Base-by-base conservation (phyloP, 2,113 vertebrate species). In the Tylochromis polylepis region DNA sequence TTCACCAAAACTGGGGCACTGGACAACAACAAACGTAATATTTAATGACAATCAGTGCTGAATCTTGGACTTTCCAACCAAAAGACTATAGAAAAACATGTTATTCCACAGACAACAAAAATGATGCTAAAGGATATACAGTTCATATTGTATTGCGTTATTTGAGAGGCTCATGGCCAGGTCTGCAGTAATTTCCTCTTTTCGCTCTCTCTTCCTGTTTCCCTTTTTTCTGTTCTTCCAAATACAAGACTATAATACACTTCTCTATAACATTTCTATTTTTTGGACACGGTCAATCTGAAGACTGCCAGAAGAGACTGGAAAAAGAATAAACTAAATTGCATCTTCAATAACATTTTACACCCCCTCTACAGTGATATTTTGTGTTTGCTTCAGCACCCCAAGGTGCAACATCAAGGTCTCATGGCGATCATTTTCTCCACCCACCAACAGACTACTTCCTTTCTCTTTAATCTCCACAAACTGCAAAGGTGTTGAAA, bases 401-500 rank as follows among this genome's bases (percentile, higher is more conserved):
- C 81, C 65, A 79, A 84, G 67, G 84, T 89, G 85, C 87, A 79
- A 58, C 87, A 82, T 75, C 79, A 83, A 81, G 81, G 85, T 94
- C 90, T 90, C 81, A 49, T 20, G 22, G 27, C 85, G 89, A 53
- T 87, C 53, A 53, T 91, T 87, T 36, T 58, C 85, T 92, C 89
- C 89, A 80, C 91, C 91, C 91, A 92, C 88, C 15, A 84, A 46
- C 83, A 81, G n/a, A 49, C 75, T 70, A 38, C 55, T 65, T 51
- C 22, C 16, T 84, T 88, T 82, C 81, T 67, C 75, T 89, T 88
- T 58, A 81, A 65, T 88, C 82, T 89, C 79, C 60, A 83, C 36
- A 82, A 88, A 83, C 65, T 49, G 80, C 6, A 29, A 79, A 24
- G 14, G 77, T 49, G 82, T 87, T 77, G 62, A 79, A 84, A 65